Conservation (phyloP, 2,888 invertebrate species). For the Xanthostigma xanthostigma region DNA sequence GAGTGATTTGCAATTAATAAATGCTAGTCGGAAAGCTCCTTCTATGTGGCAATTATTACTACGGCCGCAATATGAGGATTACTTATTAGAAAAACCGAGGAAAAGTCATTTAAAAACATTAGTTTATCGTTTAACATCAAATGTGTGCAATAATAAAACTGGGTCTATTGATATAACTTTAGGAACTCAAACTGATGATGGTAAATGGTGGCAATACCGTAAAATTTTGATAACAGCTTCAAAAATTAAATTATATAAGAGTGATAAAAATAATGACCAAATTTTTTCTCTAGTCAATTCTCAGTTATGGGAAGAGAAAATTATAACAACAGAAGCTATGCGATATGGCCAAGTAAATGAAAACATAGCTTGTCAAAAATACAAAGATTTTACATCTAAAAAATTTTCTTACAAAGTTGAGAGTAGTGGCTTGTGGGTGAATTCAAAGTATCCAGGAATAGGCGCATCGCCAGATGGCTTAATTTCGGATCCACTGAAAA, state of each 20-base stretch:
- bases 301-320: background rate
- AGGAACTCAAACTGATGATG: constrained; percentile 3
- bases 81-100: constrained; percentile 6
- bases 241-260: constrained; percentile 8
- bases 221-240: constrained; percentile 13
- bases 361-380: constrained; percentile 4
- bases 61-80: constrained; percentile 10
- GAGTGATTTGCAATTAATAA: constrained; percentile 7
- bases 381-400: constrained; percentile 2
- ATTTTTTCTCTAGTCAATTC: constrained; percentile 7
- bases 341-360: constrained; percentile 11
- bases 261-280: constrained; percentile 9
- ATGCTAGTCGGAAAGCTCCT: constrained; percentile 6
- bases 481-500: constrained; percentile 7
- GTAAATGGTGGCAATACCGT: constrained; percentile 10
- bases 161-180: constrained; percentile 8
- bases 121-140: constrained; percentile 8
- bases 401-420: constrained; percentile 7
- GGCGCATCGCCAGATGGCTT: constrained; percentile 12
- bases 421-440: constrained; percentile 10
- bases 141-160: constrained; percentile 6
- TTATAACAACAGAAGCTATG: background rate
- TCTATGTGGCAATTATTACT: constrained; percentile 11
- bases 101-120: constrained; percentile 9
- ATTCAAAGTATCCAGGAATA: constrained; percentile 9